Base-by-base conservation (phyloP, 2,113 vertebrate genomes). In the Hipposideros armiger region DNA sequence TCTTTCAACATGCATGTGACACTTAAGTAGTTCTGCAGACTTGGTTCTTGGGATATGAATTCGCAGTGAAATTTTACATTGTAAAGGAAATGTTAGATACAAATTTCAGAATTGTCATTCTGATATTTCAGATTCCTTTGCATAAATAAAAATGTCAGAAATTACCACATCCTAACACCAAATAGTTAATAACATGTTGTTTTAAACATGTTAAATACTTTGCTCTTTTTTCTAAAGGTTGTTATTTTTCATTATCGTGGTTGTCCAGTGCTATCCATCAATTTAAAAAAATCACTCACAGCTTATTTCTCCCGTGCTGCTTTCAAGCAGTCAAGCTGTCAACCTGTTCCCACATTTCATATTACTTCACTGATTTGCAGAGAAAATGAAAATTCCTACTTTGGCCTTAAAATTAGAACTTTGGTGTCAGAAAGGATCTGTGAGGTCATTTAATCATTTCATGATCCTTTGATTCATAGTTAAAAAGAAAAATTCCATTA, bases 321-420 rank as follows among this genome's bases (percentile, higher is more conserved):
- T 40, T 81, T 22, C 56, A 81, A 50, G 17, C 50, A 72, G 36
- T 69, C 70, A 91, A 28, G 30, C 60, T 95, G 40, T 66, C 76
- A 76, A 17, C 47, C 16, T 28, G 0, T 90, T 16, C 84, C 52
- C 14, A 36, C 16, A 8, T 60, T 86, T 95, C 74, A 52, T 74
- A 17, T n/a, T 54, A 42, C 30, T 70, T 54, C 67, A 56, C 19
- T 76, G n/a, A 54, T 81, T 74, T 45, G 10, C 47, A 86, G 67
- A 80, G 20, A 66, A 96, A 52, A 73, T 74, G 76, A 83, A 62
- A 30, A 36, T 20, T 70, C 17, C 19, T 81, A 22, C 7, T 47
- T 70, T 76, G 30, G 58, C 19, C 73, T 82, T 94, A 91, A 77
- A 86, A 66, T 81, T 83, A 87, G n/a, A 40, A 91, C 47, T 91